phyloP scores from a whole-genome alignment of 2,797 vertebrate genomes.

The Oreonectes daqikongensis region DNA sequence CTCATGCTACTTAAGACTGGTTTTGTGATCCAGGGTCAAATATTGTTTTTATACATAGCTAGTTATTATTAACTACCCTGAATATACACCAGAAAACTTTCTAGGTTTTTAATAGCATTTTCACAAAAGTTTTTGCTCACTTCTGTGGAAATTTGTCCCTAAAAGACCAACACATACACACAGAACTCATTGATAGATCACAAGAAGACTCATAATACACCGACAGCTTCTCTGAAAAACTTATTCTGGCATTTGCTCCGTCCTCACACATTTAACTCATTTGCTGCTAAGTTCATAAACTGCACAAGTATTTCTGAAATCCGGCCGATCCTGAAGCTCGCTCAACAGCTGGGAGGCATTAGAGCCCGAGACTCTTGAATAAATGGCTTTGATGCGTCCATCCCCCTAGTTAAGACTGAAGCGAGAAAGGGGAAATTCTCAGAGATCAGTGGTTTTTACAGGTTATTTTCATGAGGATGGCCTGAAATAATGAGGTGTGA shows the following conservation, averaged over 20 bases:
- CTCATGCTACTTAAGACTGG: no score
- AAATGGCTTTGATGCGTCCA: constrained; percentile 52
- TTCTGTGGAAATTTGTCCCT: no score
- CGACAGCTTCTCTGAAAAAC: constrained; percentile 9
- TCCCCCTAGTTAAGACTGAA: constrained; percentile 41
- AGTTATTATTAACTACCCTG: no score
- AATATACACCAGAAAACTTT: no score
- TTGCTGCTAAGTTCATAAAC: constrained; percentile 54
- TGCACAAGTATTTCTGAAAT: constrained; percentile 32
- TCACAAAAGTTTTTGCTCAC: no score
- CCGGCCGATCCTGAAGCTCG: constrained; percentile 29
- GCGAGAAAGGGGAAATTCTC: constrained; percentile 21
- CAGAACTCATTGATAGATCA: neutral
- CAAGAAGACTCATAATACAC: constrained; percentile 27
- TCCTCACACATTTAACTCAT: constrained; percentile 54
- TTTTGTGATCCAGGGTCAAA: no score
- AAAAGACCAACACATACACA: constrained; percentile 7
- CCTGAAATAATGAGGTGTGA: constrained; percentile 9
- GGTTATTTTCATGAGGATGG: constrained; percentile 18
- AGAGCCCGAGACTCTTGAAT: constrained; percentile 46
- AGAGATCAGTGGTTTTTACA: constrained; percentile 29
- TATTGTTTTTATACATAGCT: no score
- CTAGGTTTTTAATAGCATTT: no score
- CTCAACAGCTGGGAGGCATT: constrained; percentile 51
- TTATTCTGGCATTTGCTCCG: constrained; percentile 23